Evolutionary conservation across 37 sponge, comb jelly and placozoan genomes (phyloP).

Genomic region (Chondrilla cf. caribensis): DNA sequence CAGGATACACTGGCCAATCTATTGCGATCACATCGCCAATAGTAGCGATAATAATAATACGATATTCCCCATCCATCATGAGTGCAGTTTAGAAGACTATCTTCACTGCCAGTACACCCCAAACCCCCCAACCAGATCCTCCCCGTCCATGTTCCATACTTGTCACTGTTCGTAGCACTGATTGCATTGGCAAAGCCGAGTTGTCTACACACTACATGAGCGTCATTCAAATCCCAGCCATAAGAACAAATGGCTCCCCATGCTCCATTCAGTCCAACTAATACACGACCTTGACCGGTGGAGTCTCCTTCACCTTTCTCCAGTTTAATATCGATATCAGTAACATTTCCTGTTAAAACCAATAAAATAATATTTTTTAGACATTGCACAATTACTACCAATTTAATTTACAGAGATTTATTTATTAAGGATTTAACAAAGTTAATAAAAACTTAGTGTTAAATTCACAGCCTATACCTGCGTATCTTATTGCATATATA

Average conservation of each 20-base stretch:
- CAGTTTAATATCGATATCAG: background rate
- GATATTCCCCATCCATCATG: background rate
- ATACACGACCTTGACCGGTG: background rate
- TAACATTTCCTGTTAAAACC: background rate
- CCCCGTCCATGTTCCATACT: background rate
- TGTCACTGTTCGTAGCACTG: background rate
- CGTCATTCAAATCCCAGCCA: conserved; percentile 12
- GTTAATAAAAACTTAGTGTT: no score
- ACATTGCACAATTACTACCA: no score
- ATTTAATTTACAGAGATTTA: no score
- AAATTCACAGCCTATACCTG: no score
- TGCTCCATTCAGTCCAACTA: background rate
- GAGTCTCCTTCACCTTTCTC: background rate
- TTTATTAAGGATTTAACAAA: no score
- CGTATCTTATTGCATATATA: no score
- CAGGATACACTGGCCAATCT: background rate
- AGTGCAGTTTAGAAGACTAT: background rate
- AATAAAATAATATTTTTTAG: no score
- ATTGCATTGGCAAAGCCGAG: conserved; percentile 10
- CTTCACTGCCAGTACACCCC: conserved; percentile 17
- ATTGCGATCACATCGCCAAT: background rate
- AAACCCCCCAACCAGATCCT: background rate
- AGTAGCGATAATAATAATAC: background rate
- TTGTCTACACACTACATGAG: conserved; percentile 20
- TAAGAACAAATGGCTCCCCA: conserved; percentile 11